A percentile compares a stretch with the other conserved stretches of the same genome.
Conservation (phyloP, 1,140 invertebrate species). For the Dendroctonus ponderosae region DNA sequence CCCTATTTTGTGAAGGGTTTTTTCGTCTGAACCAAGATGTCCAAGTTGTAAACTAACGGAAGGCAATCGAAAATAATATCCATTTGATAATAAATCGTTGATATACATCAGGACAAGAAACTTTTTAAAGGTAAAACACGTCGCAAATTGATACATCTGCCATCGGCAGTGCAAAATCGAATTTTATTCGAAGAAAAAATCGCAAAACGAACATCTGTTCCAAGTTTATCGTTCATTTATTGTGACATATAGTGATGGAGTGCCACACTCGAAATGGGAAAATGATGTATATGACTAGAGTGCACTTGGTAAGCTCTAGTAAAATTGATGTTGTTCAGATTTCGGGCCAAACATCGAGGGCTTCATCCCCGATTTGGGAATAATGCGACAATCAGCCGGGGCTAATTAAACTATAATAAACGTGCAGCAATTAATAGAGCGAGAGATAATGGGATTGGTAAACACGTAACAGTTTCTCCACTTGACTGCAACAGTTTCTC, state of each 20-base stretch:
- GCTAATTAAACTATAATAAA: too few relatives aligned
- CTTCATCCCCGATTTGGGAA: neutral
- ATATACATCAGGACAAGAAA: too few relatives aligned
- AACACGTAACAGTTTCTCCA: neutral
- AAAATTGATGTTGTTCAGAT: constrained; percentile 11
- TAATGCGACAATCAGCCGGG: neutral
- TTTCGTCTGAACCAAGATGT: too few relatives aligned
- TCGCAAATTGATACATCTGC: too few relatives aligned
- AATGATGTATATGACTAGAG: constrained; percentile 28
- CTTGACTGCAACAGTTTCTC: neutral
- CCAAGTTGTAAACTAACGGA: too few relatives aligned
- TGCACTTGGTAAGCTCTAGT: constrained; percentile 8
- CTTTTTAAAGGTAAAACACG: too few relatives aligned
- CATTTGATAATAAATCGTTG: too few relatives aligned
- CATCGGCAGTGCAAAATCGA: constrained; percentile 12
- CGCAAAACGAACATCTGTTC: constrained; percentile 27
- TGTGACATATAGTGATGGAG: constrained; percentile 27
- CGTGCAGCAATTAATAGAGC: neutral
- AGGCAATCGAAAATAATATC: too few relatives aligned
- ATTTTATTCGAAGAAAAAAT: constrained; percentile 7
- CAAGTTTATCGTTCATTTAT: constrained; percentile 28
- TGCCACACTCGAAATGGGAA: constrained; percentile 24
- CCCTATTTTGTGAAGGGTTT: too few relatives aligned
- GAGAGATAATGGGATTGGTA: neutral
- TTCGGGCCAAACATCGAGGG: constrained; percentile 7